Conservation (phyloP, 1,140 invertebrate species). For the Mesaphorura yosii region DNA sequence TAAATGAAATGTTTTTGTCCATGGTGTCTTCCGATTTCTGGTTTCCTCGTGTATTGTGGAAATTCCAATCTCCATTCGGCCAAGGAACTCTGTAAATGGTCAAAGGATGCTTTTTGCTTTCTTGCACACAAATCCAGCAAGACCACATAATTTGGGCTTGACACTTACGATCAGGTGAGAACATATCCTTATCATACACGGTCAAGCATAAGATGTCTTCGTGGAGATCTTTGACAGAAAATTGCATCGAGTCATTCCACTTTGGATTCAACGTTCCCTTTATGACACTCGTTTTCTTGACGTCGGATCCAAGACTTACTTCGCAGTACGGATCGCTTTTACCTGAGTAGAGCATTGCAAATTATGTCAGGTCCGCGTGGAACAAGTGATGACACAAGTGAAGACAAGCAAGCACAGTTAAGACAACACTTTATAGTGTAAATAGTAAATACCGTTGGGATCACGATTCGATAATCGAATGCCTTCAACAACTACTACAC, state of each 20-base stretch:
- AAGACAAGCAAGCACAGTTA: neutral
- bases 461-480: slow-evolving; percentile 27
- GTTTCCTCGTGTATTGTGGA: slow-evolving; percentile 53
- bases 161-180: slow-evolving; percentile 61
- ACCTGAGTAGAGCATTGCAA: slow-evolving; percentile 34
- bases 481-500: slow-evolving; percentile 36
- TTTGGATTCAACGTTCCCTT: slow-evolving; percentile 49
- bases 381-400: neutral
- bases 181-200: slow-evolving; percentile 65
- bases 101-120: no score
- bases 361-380: neutral
- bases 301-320: slow-evolving; percentile 63
- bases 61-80: slow-evolving; percentile 59
- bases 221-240: slow-evolving; percentile 57
- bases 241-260: slow-evolving; percentile 77
- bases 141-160: slow-evolving; percentile 24
- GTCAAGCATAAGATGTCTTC: slow-evolving; percentile 64
- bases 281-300: slow-evolving; percentile 56
- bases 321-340: slow-evolving; percentile 62
- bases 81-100: slow-evolving; percentile 56
- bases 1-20: slow-evolving; percentile 54
- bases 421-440: neutral
- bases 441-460: slow-evolving; percentile 26
- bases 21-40: slow-evolving; percentile 49
- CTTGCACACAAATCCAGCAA: no score